phyloP scores from a whole-genome alignment of 2,888 invertebrate species.

The Apamea anceps region DNA sequence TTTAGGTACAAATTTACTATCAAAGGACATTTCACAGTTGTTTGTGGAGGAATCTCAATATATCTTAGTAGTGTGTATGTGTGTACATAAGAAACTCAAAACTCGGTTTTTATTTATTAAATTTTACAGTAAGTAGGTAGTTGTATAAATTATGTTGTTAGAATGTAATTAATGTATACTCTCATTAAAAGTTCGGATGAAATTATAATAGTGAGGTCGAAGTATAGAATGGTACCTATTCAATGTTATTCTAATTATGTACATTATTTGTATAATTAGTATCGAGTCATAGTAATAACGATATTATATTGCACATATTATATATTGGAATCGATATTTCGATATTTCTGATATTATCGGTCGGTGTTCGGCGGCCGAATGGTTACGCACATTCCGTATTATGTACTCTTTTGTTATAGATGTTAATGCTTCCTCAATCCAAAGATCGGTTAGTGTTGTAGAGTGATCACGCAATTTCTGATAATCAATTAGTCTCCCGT shows the following conservation, averaged over 20 bases:
- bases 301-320: constrained; percentile 79
- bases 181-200: constrained; percentile 81
- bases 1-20: constrained; percentile 74
- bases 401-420: constrained; percentile 75
- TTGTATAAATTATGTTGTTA: constrained; percentile 74
- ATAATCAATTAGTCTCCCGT: constrained; percentile 49
- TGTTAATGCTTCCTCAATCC: constrained; percentile 81
- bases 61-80: constrained; percentile 68
- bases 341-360: constrained; percentile 62
- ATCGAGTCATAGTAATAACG: constrained; percentile 79
- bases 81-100: constrained; percentile 79
- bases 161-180: constrained; percentile 73
- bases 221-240: constrained; percentile 78
- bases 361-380: constrained; percentile 39
- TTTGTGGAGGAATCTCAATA: constrained; percentile 85
- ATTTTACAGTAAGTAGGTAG: constrained; percentile 72
- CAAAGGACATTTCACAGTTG: constrained; percentile 75
- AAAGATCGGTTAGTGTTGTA: constrained; percentile 83
- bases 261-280: constrained; percentile 77
- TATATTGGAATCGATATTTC: constrained; percentile 65
- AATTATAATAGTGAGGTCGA: constrained; percentile 72
- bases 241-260: constrained; percentile 81
- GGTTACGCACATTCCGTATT: constrained; percentile 83
- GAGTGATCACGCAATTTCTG: constrained; percentile 59
- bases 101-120: constrained; percentile 82